These are phyloP conservation scores for Notothenia coriiceps DNA, from an alignment of 2,113 vertebrate genomes.

Conservation along the genomic window DNA sequence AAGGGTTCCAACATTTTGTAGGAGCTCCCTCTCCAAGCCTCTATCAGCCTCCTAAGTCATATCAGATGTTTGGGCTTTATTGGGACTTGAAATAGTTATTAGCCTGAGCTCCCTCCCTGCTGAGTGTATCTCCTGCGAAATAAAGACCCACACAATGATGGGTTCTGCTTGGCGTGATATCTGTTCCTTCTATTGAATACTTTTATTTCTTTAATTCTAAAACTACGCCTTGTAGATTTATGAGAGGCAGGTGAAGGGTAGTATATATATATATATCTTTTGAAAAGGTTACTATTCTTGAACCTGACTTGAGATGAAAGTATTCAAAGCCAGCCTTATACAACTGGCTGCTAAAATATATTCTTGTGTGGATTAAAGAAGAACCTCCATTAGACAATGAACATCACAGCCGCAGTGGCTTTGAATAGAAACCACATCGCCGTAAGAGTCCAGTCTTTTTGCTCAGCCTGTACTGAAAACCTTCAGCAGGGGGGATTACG, in stretches of 20 bases:
- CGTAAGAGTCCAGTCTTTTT: conserved; percentile 23
- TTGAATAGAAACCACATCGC: conserved; percentile 30
- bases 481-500: conserved; percentile 58
- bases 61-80: conserved; percentile 75
- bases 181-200: conserved; percentile 40
- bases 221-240: conserved; percentile 30
- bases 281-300: conserved; percentile 30
- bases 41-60: conserved; percentile 69
- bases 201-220: conserved; percentile 34
- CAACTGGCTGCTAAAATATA: conserved; percentile 30
- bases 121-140: conserved; percentile 61
- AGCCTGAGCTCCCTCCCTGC: conserved; percentile 56
- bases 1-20: conserved; percentile 59
- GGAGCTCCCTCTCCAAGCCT: conserved; percentile 50
- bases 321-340: conserved; percentile 29
- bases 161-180: conserved; percentile 41
- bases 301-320: conserved; percentile 29
- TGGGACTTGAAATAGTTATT: conserved; percentile 73
- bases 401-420: conserved; percentile 9
- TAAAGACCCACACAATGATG: conserved; percentile 51
- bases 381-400: conserved; percentile 39
- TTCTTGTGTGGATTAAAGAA: conserved; percentile 38
- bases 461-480: conserved; percentile 39
- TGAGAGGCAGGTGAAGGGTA: conserved; percentile 33
- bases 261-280: conserved; percentile 36